A percentile compares a stretch with the other conserved stretches of the same genome.
phyloP scores from a whole-genome alignment of 1,140 invertebrate genomes.

The honey bee (Apis mellifera) region DNA sequence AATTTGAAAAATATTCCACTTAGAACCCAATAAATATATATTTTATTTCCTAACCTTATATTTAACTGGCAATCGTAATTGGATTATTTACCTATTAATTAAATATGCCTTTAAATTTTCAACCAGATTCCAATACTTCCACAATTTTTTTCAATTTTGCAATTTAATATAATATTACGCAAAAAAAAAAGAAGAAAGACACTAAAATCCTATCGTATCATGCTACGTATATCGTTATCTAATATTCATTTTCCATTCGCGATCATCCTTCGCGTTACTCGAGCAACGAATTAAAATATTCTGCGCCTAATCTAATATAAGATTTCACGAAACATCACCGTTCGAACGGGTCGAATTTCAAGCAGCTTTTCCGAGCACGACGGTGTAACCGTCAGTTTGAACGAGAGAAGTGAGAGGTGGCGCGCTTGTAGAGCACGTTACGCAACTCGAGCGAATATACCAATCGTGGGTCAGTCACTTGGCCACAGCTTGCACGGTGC shows the following conservation, averaged over 20 bases:
- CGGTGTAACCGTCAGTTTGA: not conserved
- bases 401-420: conserved; percentile 59
- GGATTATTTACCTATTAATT: too few species aligned
- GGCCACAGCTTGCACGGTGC: conserved; percentile 28
- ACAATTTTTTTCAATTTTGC: too few species aligned
- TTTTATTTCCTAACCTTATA: not conserved
- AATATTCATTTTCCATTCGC: not conserved
- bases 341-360: not conserved
- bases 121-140: too few species aligned
- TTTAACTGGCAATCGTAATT: not conserved
- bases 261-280: not conserved
- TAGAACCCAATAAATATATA: not conserved
- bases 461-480: conserved; percentile 58
- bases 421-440: conserved; percentile 34
- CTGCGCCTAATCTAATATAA: not conserved
- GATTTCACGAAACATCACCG: not conserved
- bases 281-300: too few species aligned
- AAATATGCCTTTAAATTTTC: too few species aligned
- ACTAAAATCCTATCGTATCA: too few species aligned
- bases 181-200: too few species aligned
- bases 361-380: not conserved
- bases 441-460: conserved; percentile 48
- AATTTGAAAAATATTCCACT: conserved; percentile 17
- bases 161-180: too few species aligned
- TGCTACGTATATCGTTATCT: not conserved